A percentile compares a stretch with the other conserved stretches of the same genome.
Evolutionary conservation across 2,797 vertebrate species (phyloP).

Genomic region (Podargus strigoides): DNA sequence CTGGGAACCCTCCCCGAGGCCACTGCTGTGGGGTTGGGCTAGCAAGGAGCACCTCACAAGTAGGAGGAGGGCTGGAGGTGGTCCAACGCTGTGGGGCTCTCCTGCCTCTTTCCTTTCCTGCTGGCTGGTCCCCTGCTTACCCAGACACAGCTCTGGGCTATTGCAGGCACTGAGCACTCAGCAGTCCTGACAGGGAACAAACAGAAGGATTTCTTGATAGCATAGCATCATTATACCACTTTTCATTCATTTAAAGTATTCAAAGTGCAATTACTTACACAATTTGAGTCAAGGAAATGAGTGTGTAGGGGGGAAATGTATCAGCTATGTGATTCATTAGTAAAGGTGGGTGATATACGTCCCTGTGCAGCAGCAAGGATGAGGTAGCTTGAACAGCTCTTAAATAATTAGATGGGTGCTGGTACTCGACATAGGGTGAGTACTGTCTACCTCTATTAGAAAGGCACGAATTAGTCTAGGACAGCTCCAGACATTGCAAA

Average conservation of each 20-base stretch:
- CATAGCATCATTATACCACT: neutral
- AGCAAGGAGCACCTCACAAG: too few relatives aligned
- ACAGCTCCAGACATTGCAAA: neutral
- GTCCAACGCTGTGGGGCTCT: neutral
- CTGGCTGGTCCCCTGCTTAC: neutral
- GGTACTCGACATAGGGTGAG: neutral
- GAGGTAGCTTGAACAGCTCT: neutral
- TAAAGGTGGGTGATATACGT: neutral
- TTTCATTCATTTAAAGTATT: conserved; percentile 42
- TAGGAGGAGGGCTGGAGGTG: neutral
- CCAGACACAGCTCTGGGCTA: neutral
- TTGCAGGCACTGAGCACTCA: neutral
- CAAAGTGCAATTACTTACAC: conserved; percentile 25
- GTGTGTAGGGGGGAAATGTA: conserved; percentile 24
- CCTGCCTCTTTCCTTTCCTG: neutral
- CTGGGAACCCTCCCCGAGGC: neutral
- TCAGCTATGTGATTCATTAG: conserved; percentile 42
- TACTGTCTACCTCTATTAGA: neutral
- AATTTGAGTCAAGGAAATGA: conserved; percentile 21
- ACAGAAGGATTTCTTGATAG: neutral
- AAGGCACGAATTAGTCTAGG: neutral
- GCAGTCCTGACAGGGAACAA: neutral
- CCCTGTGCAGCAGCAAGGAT: neutral
- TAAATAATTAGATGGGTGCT: neutral
- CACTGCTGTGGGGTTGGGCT: neutral